Evolutionary conservation across 2,113 vertebrate genomes (phyloP), one percentile per base, ranked within the genome.

Genomic region (Thunnus maccoyii): DNA sequence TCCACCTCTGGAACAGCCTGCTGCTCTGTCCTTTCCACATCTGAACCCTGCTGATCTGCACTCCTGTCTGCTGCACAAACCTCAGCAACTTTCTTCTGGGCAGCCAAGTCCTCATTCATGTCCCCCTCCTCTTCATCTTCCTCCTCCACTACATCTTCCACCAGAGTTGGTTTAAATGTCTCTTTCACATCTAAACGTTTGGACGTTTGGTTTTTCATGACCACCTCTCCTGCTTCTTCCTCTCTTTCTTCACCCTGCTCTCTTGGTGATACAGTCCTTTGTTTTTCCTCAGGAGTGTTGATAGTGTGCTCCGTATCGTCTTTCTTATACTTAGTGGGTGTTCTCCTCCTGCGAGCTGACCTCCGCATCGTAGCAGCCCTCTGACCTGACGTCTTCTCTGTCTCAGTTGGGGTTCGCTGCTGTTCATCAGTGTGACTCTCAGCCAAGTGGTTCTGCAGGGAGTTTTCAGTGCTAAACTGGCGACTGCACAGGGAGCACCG

Each of bases 341-440:
- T 95, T 80, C 94, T 98, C 50, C 96, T 96, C 84, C 92, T 95
- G 56, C 97, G 95, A 0, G 90, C 93, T 4, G 97, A 98, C 84
- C 95, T 96, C 10, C 97, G 89, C 16, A 83, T 85, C 15, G 48
- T 63, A 1, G 54, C 54, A 1, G 60, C 16, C 32, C 16, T 83
- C 22, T 64, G 58, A 51, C 46, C 62, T 27, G 32, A 27, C 3
- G 1, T 61, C 57, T 58, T 69, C n/a, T 17, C 74, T n/a, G 72
- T 74, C 54, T 68, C 67, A 46, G 46, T 88, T 81, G 91, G 92
- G 50, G 93, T 92, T 16, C 63, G 65, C 57, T 91, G 90, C 69
- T 83, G 93, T 69, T 83, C 47, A 1, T 89, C 76, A 27, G 76
- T 84, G 62, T 96, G 96, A 30, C 94, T 94, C 89, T 94, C 96